Conservation (phyloP, 2,888 invertebrate genomes). For the Epicampocera succincta region DNA sequence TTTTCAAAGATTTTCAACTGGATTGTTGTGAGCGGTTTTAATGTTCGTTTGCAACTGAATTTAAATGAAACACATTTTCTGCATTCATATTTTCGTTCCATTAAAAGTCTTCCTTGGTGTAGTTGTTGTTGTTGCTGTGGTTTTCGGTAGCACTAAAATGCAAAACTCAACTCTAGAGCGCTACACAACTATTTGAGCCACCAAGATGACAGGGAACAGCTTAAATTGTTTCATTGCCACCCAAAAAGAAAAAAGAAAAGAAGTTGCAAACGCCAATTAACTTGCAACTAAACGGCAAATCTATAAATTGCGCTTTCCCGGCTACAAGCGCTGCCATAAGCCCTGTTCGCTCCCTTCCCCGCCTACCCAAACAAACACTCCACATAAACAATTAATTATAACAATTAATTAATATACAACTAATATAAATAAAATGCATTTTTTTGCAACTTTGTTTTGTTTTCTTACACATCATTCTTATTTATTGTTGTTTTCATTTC, state of each 20-base stretch:
- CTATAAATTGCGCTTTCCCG: too few relatives aligned
- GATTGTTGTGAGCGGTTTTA: constrained; percentile 68
- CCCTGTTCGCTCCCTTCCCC: too few relatives aligned
- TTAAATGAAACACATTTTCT: constrained; percentile 65
- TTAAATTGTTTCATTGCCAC: constrained; percentile 45
- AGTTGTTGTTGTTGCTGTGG: too few relatives aligned
- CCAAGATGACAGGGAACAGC: constrained; percentile 33
- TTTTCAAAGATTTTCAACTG: constrained; percentile 5
- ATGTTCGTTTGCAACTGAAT: constrained; percentile 70
- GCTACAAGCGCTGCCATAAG: too few relatives aligned
- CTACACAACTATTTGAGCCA: constrained; percentile 19
- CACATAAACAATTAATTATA: too few relatives aligned
- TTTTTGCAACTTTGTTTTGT: constrained; percentile 39
- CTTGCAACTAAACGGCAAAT: not conserved
- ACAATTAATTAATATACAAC: too few relatives aligned
- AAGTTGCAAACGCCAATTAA: constrained; percentile 1
- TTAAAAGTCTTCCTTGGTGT: constrained; percentile 9
- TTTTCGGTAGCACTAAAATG: constrained; percentile 23
- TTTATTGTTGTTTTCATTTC: constrained; percentile 12
- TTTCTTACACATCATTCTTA: not conserved
- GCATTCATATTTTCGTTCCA: constrained; percentile 61
- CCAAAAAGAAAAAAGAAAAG: too few relatives aligned
- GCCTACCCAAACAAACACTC: not conserved
- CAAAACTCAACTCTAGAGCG: constrained; percentile 40
- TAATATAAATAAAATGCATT: constrained; percentile 28